These are phyloP conservation scores for Catagonus wagneri DNA, from an alignment of 2,113 vertebrate genomes.

Conservation along the genomic window DNA sequence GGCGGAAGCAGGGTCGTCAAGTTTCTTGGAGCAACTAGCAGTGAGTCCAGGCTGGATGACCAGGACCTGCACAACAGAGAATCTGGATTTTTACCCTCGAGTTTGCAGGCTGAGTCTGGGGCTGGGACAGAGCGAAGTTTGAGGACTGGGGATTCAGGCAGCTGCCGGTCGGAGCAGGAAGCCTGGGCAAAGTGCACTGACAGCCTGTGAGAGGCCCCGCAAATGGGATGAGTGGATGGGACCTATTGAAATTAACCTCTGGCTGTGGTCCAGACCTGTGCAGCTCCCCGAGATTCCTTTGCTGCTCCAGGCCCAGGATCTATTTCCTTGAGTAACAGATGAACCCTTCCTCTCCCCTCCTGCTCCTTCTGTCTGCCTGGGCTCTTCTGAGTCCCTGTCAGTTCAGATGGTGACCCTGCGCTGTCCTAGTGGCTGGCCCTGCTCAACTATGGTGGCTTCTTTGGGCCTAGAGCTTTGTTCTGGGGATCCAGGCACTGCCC, in stretches of 20 bases:
- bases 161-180: neutral
- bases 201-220: neutral
- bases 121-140: neutral
- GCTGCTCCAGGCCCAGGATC: neutral
- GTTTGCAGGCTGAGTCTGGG: neutral
- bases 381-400: neutral
- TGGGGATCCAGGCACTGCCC: neutral
- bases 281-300: neutral
- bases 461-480: neutral
- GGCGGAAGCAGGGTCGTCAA: neutral
- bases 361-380: neutral
- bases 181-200: neutral
- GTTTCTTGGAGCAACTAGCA: neutral
- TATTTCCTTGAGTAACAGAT: neutral
- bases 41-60: too few relatives aligned
- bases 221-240: rapidly evolving
- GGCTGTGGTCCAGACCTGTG: neutral
- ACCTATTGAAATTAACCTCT: neutral
- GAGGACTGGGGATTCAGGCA: neutral
- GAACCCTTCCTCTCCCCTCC: neutral
- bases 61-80: neutral
- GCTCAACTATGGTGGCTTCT: neutral
- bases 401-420: neutral
- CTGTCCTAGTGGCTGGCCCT: neutral
- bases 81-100: neutral